Base-by-base conservation (phyloP, 2,797 vertebrate species). In the Lerista edwardsae region DNA sequence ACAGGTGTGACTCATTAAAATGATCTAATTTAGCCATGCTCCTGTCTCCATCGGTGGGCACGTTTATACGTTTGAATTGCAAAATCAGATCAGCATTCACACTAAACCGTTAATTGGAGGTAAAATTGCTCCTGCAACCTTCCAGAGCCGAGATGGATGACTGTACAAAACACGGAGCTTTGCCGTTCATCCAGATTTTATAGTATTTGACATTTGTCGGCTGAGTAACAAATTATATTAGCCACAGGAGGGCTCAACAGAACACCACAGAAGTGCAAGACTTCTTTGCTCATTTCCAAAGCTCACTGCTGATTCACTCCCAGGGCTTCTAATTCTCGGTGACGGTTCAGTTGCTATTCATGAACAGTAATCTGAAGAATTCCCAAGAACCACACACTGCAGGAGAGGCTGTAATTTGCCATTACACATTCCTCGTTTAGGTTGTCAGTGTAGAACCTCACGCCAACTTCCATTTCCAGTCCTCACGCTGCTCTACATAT, bases 231-330 rank as follows among this genome's bases (percentile, higher is more conserved):
- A 90, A 90, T 89, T 84, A 1, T 44, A 69, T 92, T 85, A 90
- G 86, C 89, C 82, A 85, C 68, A 76, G 87, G 84, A 89, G 84
- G 84, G 67, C 76, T 73, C 71, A 88, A 86, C 55, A 86, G 72
- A 57, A 86, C 85, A 78, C 65, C 59, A 73, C 0, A 0, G 85
- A 69, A 74, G 86, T 39, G 74, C 68, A 87, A 87, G 91, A 87
- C 68, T 75, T 89, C 84, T 2, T 90, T 75, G 65, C 21, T 91
- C 1, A 0, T 90, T 91, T 91, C 65, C 84, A 85, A 89, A 91
- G 91, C 88, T 41, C 39, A 77, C 83, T 79, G 84, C 90, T 92
- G 82, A 89, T 92, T 93, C 89, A 88, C 87, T 91, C 88, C 84
- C 81, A 64, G 83, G 76, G 80, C 36, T 80, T 69, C 76, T 88